These are phyloP conservation scores for Nephotettix cincticeps DNA, from an alignment of 1,140 invertebrate genomes.

Conservation along the genomic window DNA sequence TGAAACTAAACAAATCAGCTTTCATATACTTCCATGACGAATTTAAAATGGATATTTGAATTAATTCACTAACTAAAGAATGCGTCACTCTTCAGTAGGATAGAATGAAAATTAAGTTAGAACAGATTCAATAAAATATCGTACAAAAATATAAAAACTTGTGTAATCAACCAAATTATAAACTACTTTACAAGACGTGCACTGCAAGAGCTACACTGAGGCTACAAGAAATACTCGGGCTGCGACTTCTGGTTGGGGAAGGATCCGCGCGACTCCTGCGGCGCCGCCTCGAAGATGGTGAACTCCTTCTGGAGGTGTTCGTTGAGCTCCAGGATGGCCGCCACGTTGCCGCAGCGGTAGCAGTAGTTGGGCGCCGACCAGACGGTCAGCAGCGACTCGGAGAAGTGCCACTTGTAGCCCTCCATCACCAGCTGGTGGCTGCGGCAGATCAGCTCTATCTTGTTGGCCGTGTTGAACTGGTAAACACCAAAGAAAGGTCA, in stretches of 20 bases:
- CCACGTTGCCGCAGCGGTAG: conserved; percentile 98
- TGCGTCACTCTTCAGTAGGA: no score
- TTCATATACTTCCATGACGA: no score
- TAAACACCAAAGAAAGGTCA: no score
- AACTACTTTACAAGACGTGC: no score
- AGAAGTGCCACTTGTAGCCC: conserved; percentile 99
- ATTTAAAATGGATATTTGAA: no score
- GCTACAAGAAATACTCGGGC: background rate
- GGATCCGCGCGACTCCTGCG: conserved; percentile 88
- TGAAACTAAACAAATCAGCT: no score
- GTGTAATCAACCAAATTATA: no score
- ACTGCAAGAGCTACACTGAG: no score
- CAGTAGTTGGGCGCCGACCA: conserved; percentile 99
- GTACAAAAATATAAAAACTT: no score
- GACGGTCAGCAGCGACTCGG: conserved; percentile 96
- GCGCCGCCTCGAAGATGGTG: conserved; percentile 98
- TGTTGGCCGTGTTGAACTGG: conserved; percentile 93
- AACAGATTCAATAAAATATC: no score
- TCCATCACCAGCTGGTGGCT: conserved; percentile 99
- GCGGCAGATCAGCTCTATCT: conserved; percentile 97
- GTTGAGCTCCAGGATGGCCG: conserved; percentile 96
- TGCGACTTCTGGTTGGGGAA: background rate
- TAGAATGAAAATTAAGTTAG: no score
- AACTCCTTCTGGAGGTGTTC: conserved; percentile 94
- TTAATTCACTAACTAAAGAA: no score